These are phyloP conservation scores for Drosophila prostipennis DNA, from an alignment of 2,888 invertebrate genomes.

Conservation along the genomic window DNA sequence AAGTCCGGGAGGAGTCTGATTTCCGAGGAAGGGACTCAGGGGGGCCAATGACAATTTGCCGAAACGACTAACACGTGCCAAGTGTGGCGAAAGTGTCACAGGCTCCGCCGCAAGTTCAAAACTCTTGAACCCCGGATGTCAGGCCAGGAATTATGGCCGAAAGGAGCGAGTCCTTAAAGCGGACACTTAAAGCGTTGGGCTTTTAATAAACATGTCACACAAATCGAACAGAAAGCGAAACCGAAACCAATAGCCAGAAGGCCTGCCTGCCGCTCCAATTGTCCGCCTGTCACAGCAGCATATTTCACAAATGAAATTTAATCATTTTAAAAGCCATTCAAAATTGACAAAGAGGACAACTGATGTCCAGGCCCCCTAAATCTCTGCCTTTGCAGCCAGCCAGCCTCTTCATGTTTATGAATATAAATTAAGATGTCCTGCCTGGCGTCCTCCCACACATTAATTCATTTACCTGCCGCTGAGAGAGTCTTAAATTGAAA, in stretches of 20 bases:
- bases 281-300: conserved; percentile 30
- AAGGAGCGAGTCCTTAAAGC: conserved; percentile 23
- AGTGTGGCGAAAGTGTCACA: conserved; percentile 24
- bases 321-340: conserved; percentile 73
- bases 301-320: conserved; percentile 70
- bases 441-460: conserved; percentile 39
- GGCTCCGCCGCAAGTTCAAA: conserved; percentile 56
- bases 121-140: conserved; percentile 64
- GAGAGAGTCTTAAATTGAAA: conserved; percentile 66
- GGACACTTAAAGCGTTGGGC: conserved; percentile 10
- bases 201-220: conserved; percentile 42
- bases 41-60: conserved; percentile 59
- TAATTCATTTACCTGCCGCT: conserved; percentile 72
- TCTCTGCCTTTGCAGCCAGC: conserved; percentile 11
- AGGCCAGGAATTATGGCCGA: conserved; percentile 60
- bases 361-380: conserved; percentile 40
- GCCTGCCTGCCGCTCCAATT: conserved; percentile 17
- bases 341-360: conserved; percentile 60
- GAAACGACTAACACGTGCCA: conserved; percentile 45
- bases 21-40: not conserved
- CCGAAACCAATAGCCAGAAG: conserved; percentile 55
- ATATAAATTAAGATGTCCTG: conserved; percentile 62
- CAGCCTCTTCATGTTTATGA: conserved; percentile 48
- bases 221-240: conserved; percentile 54
- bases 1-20: conserved; percentile 52